Base-by-base conservation (phyloP, 2,888 invertebrate genomes). In the Sesamia inferens region DNA sequence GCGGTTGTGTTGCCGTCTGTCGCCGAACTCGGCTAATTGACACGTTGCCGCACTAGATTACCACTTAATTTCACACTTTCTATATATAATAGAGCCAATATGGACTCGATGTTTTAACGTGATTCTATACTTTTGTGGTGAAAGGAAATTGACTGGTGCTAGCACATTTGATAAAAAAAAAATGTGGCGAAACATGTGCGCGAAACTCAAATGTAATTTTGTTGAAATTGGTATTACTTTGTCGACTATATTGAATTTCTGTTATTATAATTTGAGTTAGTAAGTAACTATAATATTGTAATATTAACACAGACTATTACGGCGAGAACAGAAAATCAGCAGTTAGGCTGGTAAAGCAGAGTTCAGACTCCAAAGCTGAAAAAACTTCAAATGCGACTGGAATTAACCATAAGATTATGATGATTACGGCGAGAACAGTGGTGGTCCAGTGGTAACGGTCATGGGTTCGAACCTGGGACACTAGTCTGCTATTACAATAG, bases 61-160 rank as follows among this genome's bases (percentile, higher is more conserved):
- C 92, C 81, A 90, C 88, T 93, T 93, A 92, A 93, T 93, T 93
- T 92, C 88, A 94, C 93, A 93, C 95, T 95, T 94, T 94, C 93
- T 92, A 92, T 88, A 93, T 90, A 92, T 89, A 90, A 90, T 89
- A 86, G 81, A 82, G 74, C 82, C 86, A 91, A 92, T 91, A 88
- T 87, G 71, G 85, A 81, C 22, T 82, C 68, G 47, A 84, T 80
- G 82, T 88, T 90, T 89, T 89, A 86, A 86, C 89, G 85, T 89
- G 85, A 88, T 90, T 90, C 88, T 81, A 76, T 84, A 87, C 79
- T 85, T 88, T 86, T 83, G 72, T 81, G 79, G 92, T 90, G 91
- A 92, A 91, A 92, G 91, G 88, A 83, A 87, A 88, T 87, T 84
- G 79, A 76, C 57, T 79, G 62, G 54, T 78, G 74, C 72, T 78